Evolutionary conservation across 2,888 invertebrate genomes (phyloP), one percentile per base, ranked within the genome.

Genomic region (Meteorus cinctellus): DNA sequence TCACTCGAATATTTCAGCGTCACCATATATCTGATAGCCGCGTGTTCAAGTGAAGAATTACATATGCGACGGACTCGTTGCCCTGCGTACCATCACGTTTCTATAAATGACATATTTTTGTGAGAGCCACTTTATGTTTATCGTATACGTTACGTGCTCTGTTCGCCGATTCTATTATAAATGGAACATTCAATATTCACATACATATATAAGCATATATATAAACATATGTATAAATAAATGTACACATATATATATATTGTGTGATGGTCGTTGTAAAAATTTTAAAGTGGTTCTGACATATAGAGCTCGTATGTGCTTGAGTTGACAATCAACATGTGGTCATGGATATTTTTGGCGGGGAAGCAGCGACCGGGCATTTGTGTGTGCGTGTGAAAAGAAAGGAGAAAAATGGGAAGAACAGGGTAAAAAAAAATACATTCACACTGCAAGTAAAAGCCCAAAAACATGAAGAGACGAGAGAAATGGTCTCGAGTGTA

Each of bases 1-100:
- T 59, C 34, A 48, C 31, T 75, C 24, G 45, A 60, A 55, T 55
- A 55, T 55, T 59, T 48, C 34, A 19, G 31, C 83, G 84, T 48
- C n/a, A n/a, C 4, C 14, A 16, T 55, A 55, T 55, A 55, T 55
- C n/a, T 55, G 55, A 8, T 55, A 19, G 6, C 19, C 10, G 55
- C 19, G 55, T 10, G 19, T 55, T 82, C 84, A 84, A 88, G 85
- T 83, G 19, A 86, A 84, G 83, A 84, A 89, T 89, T 89, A 89
- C 84, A 87, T 84, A 89, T 88, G 87, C 88, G 83, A 84, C 74
- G 51, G 29, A 48, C 62, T 82, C 19, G 24, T 55, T 55, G 55
- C 10, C 81, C 81, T 84, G 86, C 85, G 86, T 88, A 87, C 88
- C 86, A 84, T 86, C 88, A 88, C 88, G 88, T 86, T 86, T 86